These are phyloP conservation scores for Oligia strigilis DNA, from an alignment of 2,888 invertebrate genomes.

Conservation along the genomic window DNA sequence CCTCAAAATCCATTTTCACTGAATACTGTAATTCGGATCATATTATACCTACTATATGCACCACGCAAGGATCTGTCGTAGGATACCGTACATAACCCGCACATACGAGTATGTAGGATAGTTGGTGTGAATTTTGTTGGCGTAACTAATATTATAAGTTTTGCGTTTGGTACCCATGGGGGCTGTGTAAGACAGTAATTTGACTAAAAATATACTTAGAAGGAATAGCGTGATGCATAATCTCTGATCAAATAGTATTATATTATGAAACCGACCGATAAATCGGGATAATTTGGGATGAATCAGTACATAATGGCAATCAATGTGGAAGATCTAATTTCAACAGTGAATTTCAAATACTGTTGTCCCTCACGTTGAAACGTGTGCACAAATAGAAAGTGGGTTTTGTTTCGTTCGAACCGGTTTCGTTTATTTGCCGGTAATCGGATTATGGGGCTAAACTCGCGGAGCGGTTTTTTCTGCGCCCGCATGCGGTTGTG, in stretches of 20 bases:
- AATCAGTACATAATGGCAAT: slow-evolving; percentile 37
- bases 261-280: slow-evolving; percentile 12
- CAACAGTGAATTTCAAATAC: slow-evolving; percentile 46
- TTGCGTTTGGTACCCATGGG: neutral
- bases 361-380: slow-evolving; percentile 37
- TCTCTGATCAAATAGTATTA: neutral
- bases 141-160: neutral
- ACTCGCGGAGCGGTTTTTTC: slow-evolving; percentile 16
- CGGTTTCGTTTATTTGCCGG: slow-evolving; percentile 28
- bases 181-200: neutral
- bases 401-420: slow-evolving; percentile 38
- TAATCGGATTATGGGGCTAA: slow-evolving; percentile 44
- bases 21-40: slow-evolving; percentile 26
- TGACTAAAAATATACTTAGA: neutral
- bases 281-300: slow-evolving; percentile 19
- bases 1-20: slow-evolving; percentile 23
- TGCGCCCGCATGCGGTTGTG: slow-evolving; percentile 25
- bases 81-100: neutral
- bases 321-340: slow-evolving; percentile 39
- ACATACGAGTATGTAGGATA: neutral
- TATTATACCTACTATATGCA: slow-evolving; percentile 6
- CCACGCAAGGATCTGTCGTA: neutral
- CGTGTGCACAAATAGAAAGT: slow-evolving; percentile 38
- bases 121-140: neutral
- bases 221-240: neutral